Base-by-base conservation (phyloP, 2,888 invertebrate genomes). In the Lithophane leautieri region DNA sequence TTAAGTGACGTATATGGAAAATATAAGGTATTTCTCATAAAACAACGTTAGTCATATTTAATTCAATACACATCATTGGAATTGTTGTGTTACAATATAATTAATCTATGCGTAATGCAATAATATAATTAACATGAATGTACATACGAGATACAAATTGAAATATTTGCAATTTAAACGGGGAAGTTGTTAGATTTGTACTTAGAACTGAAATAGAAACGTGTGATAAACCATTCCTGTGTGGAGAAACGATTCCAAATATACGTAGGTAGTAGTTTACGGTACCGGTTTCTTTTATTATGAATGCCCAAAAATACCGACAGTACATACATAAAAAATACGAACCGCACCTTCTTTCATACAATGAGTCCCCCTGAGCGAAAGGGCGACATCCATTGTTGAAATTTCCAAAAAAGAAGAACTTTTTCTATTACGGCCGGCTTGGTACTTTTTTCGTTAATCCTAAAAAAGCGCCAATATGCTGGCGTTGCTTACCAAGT, bases 301-400 rank as follows among this genome's bases (percentile, higher is more conserved):
- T 76, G 68, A 85, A 84, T 85, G 58, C 62, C 70, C 67, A 81
- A 90, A 89, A 87, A 89, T 87, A 84, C 63, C 77, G 71, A 73
- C 81, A 73, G 78, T 72, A 84, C 80, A 86, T 82, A 70, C 66
- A 86, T 79, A 92, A 92, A 93, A 92, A 92, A 88, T 81, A 73
- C 76, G 84, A 89, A 82, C 89, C 89, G 89, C 88, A 90, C 89
- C 90, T 92, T 90, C 89, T 74, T 75, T 65, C 86, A 89, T 82
- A 92, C 90, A 92, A 93, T 90, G 89, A 86, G 85, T 86, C 90
- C 92, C 93, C 92, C 85, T 89, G 58, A 88, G 90, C 88, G 80
- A 89, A 91, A 93, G 94, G 93, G 94, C 91, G 92, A 93, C 90
- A 90, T 90, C 91, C 92, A 94, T 95, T 95, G 95, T 95, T 91